phyloP scores from a whole-genome alignment of 2,888 invertebrate genomes.

The Macrophya annulata region DNA sequence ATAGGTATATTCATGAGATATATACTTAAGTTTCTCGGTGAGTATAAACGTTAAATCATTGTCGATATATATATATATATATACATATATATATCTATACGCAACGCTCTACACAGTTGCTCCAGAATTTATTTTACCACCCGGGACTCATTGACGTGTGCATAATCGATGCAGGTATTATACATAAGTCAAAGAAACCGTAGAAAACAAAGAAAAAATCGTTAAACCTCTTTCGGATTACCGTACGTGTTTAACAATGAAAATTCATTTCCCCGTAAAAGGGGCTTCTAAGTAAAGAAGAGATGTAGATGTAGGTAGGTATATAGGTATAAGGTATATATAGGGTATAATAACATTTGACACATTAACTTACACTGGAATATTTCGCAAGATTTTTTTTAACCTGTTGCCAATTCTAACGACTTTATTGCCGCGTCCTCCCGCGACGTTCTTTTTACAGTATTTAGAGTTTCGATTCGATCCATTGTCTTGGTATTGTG shows the following conservation, averaged over 20 bases:
- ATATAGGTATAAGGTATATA: background rate
- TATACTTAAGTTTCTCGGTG: too few relatives aligned
- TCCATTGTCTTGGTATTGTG: background rate
- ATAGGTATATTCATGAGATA: background rate
- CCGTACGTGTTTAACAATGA: conserved; percentile 2
- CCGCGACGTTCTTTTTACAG: background rate
- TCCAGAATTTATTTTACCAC: background rate
- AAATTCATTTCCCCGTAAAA: background rate
- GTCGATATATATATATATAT: background rate
- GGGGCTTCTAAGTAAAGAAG: background rate
- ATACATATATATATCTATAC: background rate
- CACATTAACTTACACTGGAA: conserved; percentile 24
- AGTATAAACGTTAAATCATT: background rate
- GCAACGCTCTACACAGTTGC: background rate
- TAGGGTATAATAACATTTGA: background rate
- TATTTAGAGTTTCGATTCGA: background rate
- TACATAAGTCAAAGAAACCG: background rate
- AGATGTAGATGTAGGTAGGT: background rate
- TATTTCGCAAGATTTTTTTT: conserved; percentile 31
- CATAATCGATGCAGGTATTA: background rate
- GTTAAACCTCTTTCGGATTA: background rate
- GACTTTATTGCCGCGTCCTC: background rate
- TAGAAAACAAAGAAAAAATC: background rate
- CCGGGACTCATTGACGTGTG: background rate
- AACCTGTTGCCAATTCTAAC: conserved; percentile 34